Evolutionary conservation across 2,113 vertebrate genomes (phyloP), one percentile per base, ranked within the genome.

Genomic region (Menidia beryllina): DNA sequence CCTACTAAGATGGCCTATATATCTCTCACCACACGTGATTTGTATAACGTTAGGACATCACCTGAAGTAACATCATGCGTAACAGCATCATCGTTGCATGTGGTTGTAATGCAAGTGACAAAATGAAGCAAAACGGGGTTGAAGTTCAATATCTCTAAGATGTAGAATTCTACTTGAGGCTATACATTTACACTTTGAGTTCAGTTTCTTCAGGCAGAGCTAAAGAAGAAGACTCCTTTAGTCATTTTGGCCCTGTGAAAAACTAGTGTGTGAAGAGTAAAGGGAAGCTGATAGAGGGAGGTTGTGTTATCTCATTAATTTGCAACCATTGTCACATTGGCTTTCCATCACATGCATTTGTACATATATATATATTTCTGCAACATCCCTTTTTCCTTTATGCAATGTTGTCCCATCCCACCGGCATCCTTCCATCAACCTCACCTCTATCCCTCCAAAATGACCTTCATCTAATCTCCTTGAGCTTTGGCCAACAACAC

Each of bases 401-500:
- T 52, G 72, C 63, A n/a, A 36, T 70, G 43, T 61, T 20, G 50
- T 52, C 38, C 19, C 27, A 52, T 26, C 13, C 36, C 47, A 39
- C 19, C 20, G 21, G 5, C 19, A 17, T 7, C 15, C 57, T 23
- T 4, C 25, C 34, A 0, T 1, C 9, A 21, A 26, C 52, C 2
- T 41, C 71, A 67, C 34, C 69, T 21, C 23, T 24, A 38, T 36
- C 69, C 57, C 61, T 62, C 51, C 48, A 78, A 54, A 47, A 69
- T 81, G 79, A 89, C 78, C 83, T 85, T 78, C 64, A 83, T 81
- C 77, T 86, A 56, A 57, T 62, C 80, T 51, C 21, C 60, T 67
- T 68, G 79, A 83, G 75, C 60, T 54, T 27, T 78, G 79, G 81
- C 76, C 73, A 66, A 57, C 50, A 63, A 68, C 53, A 24, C 49